Base-by-base conservation (phyloP, 2,888 invertebrate species). In the Odontomyia ornata region DNA sequence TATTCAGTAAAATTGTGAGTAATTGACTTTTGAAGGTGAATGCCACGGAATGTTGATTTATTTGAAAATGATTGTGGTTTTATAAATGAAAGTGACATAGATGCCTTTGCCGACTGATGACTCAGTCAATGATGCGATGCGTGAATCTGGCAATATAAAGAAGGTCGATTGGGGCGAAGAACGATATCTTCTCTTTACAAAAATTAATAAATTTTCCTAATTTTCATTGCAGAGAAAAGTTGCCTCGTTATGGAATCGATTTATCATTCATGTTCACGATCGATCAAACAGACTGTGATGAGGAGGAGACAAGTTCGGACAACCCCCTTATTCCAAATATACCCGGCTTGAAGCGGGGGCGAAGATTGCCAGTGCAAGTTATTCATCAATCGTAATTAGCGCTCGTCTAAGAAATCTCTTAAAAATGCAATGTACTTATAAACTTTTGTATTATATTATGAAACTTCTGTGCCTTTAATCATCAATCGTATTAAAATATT, bases 221-320 rank as follows among this genome's bases (percentile, higher is more conserved):
- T 36, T 36, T 36, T 9, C 36, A 36, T 79, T 79, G 30, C 77
- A 86, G 86, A 77, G 87, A 86, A 79, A 87, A 87, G 79, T 78
- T 87, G 75, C 87, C 86, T 1, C 83, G 92, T 80, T 95, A 95
- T 83, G 94, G 94, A 82, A 93, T 96, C n/a, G 95, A 95, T 83
- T 85, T 95, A 79, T 92, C 93, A 36, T 95, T 93, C 84, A 93
- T 95, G 89, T 95, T 95, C 83, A 89, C 93, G 15, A 95, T 96
- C 86, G 89, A 91, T 43, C 95, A 96, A 84, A 88, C 89, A 0
- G 88, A 92, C 11, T 86, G 86, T 76, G 83, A 85, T 23, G 82
- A 86, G 25, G 4, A n/a, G 7, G 75, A 75, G 13, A 60, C 15
- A 9, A 57, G 13, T n/a, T 57, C 73, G 43, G 60, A 18, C 11